Conservation (phyloP, 2,797 vertebrate genomes). For the Coregonus suidteri region DNA sequence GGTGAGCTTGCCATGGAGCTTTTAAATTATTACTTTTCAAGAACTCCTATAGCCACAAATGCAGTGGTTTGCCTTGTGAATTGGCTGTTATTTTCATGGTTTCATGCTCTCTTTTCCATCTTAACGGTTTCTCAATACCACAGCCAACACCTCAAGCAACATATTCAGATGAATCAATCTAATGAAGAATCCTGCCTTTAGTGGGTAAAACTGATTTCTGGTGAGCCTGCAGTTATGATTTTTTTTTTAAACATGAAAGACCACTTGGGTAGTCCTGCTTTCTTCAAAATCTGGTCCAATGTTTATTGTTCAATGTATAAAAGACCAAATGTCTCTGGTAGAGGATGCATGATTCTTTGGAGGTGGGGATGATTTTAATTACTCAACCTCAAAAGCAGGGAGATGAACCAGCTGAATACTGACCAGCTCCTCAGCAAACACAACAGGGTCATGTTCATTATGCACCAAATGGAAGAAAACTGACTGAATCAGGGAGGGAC, state of each 20-base stretch:
- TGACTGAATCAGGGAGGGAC: neutral
- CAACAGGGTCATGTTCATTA: neutral
- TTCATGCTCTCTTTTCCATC: neutral
- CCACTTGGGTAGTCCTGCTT: neutral
- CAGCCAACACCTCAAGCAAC: neutral
- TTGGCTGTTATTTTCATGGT: neutral
- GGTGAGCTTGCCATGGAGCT: neutral
- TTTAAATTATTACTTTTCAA: neutral
- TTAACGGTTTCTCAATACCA: neutral
- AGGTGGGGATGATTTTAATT: neutral
- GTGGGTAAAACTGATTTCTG: neutral
- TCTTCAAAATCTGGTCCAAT: neutral
- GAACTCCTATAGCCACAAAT: neutral
- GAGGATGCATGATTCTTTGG: neutral
- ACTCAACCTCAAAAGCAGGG: neutral
- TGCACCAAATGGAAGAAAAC: neutral
- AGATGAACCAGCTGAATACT: neutral
- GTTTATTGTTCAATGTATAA: neutral
- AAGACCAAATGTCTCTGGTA: neutral
- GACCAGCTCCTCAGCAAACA: neutral
- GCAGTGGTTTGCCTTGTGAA: neutral
- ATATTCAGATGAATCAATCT: neutral
- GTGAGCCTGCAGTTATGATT: neutral
- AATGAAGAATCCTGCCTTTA: neutral
- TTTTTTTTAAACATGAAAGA: neutral